Evolutionary conservation across 2,113 vertebrate species (phyloP), one percentile per base, ranked within the genome.

Genomic region (Labeo catla): DNA sequence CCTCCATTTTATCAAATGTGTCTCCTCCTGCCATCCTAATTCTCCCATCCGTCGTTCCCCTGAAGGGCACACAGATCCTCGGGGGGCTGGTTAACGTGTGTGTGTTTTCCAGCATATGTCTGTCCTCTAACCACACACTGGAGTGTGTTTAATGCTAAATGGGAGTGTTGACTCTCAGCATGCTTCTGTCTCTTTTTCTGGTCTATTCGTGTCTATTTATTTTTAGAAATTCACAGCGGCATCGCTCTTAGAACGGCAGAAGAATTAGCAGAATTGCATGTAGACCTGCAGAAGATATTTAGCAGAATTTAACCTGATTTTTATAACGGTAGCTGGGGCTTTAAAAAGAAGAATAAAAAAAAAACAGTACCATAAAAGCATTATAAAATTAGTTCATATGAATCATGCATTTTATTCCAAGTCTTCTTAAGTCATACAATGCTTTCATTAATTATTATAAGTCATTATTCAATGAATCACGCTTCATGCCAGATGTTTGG

Each of bases 11-110:
- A 65, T 80, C 78, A 91, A 59, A 85, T 68, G 47, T 79, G 11
- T 45, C 39, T 54, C 89, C 89, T 91, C 90, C 91, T 92, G 84
- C 88, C 91, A 92, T 88, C 92, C 92, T 93, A 92, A 89, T 93
- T 94, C 90, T 87, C 81, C 85, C 82, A 77, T 86, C 87, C 85
- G 87, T 89, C 47, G 87, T 80, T 88, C 86, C 87, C 70, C 90
- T 91, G 81, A 94, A 93, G 91, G 90, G 83, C 86, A 87, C 78
- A 73, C 74, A 68, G 87, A 82, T 76, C 89, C 81, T 84, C 88
- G 11, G 81, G 87, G 85, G 80, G 28, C 8, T 74, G 76, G 10
- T 57, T 84, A 76, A 16, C 47, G 5, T 50, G n/a, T 86, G 86
- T 65, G 72, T 49, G 72, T 74, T 49, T 81, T 76, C 16, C 59